Percentiles rank a stretch among this genome's conserved stretches.
These are phyloP conservation scores for Alligator sinensis DNA, from an alignment of 2,113 vertebrate species.

Conservation along the genomic window DNA sequence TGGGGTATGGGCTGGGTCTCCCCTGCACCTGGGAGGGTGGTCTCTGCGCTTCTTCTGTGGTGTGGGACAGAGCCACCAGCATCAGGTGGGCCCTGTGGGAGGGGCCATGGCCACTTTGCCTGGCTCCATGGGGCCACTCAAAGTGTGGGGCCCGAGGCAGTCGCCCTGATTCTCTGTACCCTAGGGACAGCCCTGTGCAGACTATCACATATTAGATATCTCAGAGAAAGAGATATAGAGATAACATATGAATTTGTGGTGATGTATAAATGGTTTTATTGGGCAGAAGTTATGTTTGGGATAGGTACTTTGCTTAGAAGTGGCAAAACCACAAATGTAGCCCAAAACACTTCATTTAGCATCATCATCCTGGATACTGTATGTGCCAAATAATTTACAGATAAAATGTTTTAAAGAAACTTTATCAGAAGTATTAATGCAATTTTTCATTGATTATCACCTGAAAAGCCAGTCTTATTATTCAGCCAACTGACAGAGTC, in stretches of 20 bases:
- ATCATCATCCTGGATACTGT: background rate
- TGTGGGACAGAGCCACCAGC: no score
- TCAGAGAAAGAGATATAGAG: background rate
- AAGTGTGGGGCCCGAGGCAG: no score
- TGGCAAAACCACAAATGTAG: background rate
- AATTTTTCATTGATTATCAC: background rate
- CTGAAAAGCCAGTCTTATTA: background rate
- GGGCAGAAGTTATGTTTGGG: background rate
- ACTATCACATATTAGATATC: background rate
- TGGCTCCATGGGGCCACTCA: no score
- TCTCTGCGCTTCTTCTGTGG: no score
- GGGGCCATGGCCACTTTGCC: no score
- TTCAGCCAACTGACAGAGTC: no score
- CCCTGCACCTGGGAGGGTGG: no score
- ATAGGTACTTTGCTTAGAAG: conserved; percentile 10
- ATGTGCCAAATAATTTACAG: background rate
- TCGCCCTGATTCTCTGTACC: no score
- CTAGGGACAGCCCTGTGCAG: background rate
- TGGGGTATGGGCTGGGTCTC: no score
- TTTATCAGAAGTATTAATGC: background rate
- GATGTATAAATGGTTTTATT: background rate
- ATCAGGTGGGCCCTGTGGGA: no score
- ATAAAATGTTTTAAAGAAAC: background rate
- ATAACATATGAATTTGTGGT: background rate
- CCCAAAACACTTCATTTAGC: background rate